phyloP scores from a whole-genome alignment of 2,113 vertebrate species.

The Alces alces region DNA sequence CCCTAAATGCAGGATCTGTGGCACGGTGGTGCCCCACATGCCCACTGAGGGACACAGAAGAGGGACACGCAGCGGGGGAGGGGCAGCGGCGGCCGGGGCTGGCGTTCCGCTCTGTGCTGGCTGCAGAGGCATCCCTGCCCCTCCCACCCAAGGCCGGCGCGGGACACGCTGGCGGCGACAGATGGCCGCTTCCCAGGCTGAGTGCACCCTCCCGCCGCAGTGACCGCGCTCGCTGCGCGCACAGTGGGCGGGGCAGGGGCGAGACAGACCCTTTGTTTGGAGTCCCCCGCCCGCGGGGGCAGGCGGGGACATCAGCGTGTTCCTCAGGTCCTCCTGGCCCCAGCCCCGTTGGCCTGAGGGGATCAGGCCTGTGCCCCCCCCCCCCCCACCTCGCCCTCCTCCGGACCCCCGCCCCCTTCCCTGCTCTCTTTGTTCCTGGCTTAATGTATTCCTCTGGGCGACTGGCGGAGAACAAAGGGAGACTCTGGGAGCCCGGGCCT shows the following conservation, averaged over 20 bases:
- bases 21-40: not conserved
- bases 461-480: slow-evolving; percentile 83
- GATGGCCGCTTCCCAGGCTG: slow-evolving; percentile 74
- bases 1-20: not conserved
- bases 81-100: not conserved
- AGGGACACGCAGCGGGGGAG: not conserved
- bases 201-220: not conserved
- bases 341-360: slow-evolving; percentile 16
- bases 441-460: slow-evolving; percentile 83
- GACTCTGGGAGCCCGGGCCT: slow-evolving; percentile 87
- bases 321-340: slow-evolving; percentile 13
- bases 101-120: not conserved
- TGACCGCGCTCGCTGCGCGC: not conserved
- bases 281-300: slow-evolving; percentile 47
- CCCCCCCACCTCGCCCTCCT: not conserved
- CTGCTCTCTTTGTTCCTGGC: slow-evolving; percentile 82
- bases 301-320: slow-evolving; percentile 34
- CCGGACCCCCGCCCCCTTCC: slow-evolving; percentile 24
- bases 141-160: slow-evolving; percentile 6
- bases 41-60: not conserved
- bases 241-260: slow-evolving; percentile 45
- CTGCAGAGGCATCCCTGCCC: slow-evolving; percentile 28
- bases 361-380: slow-evolving; percentile 32
- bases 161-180: slow-evolving; percentile 63
- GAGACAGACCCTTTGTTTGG: slow-evolving; percentile 75